Percentiles rank a stretch among this genome's conserved stretches.
Evolutionary conservation across 1,140 invertebrate genomes (phyloP).

Genomic region (Diabrotica undecimpunctata): DNA sequence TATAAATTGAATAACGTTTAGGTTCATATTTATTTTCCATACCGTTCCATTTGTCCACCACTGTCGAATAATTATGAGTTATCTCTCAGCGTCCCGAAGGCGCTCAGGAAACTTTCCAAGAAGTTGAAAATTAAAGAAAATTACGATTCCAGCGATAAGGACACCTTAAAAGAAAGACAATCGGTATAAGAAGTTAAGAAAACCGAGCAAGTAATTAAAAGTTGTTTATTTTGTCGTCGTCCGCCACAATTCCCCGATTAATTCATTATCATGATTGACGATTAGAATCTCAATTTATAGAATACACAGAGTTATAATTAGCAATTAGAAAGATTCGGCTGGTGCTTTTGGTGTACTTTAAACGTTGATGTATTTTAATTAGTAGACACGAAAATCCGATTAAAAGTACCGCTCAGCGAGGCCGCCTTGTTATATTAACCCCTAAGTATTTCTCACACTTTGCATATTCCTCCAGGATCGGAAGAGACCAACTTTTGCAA

Average conservation of each 20-base stretch:
- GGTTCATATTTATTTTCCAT: slow-evolving; percentile 14
- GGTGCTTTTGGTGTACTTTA: slow-evolving; percentile 32
- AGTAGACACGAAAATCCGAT: slow-evolving; percentile 45
- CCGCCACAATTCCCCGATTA: slow-evolving; percentile 41
- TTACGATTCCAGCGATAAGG: slow-evolving; percentile 18
- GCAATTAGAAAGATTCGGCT: slow-evolving; percentile 44
- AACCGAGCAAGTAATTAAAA: slow-evolving; percentile 43
- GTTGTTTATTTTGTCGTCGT: slow-evolving; percentile 40
- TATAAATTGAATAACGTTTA: slow-evolving; percentile 11
- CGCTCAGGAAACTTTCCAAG: slow-evolving; percentile 9
- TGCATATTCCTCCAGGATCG: slow-evolving; percentile 40
- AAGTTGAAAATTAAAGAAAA: slow-evolving; percentile 12
- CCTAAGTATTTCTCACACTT: slow-evolving; percentile 39
- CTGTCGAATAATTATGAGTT: slow-evolving; percentile 20
- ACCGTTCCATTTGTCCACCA: slow-evolving; percentile 15
- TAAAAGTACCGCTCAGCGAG: slow-evolving; percentile 34
- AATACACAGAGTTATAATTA: slow-evolving; percentile 49
- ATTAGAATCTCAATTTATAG: slow-evolving; percentile 49
- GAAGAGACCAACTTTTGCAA: slow-evolving; percentile 19
- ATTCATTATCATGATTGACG: slow-evolving; percentile 48
- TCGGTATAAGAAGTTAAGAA: slow-evolving; percentile 35
- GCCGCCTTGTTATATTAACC: slow-evolving; percentile 39
- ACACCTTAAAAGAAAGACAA: slow-evolving; percentile 29
- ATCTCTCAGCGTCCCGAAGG: slow-evolving; percentile 10
- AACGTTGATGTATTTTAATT: slow-evolving; percentile 45